Conservation (phyloP, 2,888 invertebrate genomes). For the Cheilosia urbana region DNA sequence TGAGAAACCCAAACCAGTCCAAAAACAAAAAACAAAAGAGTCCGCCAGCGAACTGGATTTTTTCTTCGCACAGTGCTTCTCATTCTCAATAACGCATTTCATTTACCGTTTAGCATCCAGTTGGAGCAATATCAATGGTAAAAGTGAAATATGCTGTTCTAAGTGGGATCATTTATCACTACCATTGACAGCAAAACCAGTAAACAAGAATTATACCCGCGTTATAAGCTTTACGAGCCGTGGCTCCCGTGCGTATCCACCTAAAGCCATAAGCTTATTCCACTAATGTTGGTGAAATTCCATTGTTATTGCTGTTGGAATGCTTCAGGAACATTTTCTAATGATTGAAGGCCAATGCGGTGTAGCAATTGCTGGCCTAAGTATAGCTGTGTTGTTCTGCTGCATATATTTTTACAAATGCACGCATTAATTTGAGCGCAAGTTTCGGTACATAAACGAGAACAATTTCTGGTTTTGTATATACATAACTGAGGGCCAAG, state of each 20-base stretch:
- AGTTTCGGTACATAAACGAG: neutral
- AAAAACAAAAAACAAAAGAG: slow-evolving; percentile 1
- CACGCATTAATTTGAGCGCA: neutral
- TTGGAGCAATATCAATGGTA: neutral
- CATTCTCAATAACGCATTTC: neutral
- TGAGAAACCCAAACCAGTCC: no score
- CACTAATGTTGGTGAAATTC: no score
- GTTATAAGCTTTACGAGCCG: neutral
- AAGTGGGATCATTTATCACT: neutral
- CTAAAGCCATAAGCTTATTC: no score
- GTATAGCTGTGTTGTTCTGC: no score
- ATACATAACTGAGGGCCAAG: slow-evolving; percentile 51
- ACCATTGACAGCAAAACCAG: neutral
- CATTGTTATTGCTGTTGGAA: no score
- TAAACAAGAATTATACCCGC: neutral
- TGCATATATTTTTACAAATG: neutral
- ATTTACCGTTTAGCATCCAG: neutral
- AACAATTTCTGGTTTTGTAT: slow-evolving; percentile 20
- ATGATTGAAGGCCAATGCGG: no score
- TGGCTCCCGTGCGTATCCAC: no score
- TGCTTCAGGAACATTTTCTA: no score
- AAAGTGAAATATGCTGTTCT: neutral
- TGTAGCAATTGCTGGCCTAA: no score
- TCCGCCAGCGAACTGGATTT: neutral
- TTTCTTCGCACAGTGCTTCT: neutral